Conservation (phyloP, 1,140 invertebrate genomes). For the Triops cancriformis region DNA sequence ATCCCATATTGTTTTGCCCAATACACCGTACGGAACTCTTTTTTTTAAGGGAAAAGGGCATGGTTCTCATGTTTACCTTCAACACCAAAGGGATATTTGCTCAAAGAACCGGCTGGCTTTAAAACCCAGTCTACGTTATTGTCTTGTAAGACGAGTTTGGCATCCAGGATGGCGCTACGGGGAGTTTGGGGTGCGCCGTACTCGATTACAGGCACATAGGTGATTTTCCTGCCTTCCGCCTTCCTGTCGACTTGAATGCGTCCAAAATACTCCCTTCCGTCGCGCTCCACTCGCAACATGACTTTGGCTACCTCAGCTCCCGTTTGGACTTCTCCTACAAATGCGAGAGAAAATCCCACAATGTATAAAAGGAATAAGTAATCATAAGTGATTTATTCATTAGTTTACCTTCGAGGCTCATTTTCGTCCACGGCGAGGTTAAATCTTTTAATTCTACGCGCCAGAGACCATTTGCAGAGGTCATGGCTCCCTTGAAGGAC, state of each 20-base stretch:
- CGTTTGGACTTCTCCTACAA: conserved; percentile 35
- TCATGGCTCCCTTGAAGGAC: conserved; percentile 42
- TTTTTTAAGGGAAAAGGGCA: not conserved
- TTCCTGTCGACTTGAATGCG: conserved; percentile 49
- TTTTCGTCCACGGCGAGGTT: conserved; percentile 50
- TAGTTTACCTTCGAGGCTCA: conserved; percentile 42
- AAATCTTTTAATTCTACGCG: conserved; percentile 34
- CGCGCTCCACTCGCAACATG: conserved; percentile 46
- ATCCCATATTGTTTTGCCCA: too few relatives aligned
- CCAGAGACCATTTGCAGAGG: not conserved
- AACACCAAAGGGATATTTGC: conserved; percentile 14
- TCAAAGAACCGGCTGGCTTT: conserved; percentile 26
- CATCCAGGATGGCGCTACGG: conserved; percentile 28
- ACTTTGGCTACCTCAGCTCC: conserved; percentile 47
- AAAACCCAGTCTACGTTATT: conserved; percentile 28
- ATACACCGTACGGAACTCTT: not conserved
- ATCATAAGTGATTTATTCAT: not conserved
- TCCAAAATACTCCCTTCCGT: conserved; percentile 49
- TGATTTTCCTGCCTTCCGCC: conserved; percentile 39
- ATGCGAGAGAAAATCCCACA: conserved; percentile 21
- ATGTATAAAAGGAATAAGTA: not conserved
- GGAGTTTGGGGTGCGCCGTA: conserved; percentile 47
- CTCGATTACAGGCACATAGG: conserved; percentile 59
- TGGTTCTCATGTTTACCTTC: not conserved
- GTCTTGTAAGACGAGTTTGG: conserved; percentile 27